These are phyloP conservation scores for Aegotheles bennettii DNA, from an alignment of 2,113 vertebrate genomes.

Conservation along the genomic window DNA sequence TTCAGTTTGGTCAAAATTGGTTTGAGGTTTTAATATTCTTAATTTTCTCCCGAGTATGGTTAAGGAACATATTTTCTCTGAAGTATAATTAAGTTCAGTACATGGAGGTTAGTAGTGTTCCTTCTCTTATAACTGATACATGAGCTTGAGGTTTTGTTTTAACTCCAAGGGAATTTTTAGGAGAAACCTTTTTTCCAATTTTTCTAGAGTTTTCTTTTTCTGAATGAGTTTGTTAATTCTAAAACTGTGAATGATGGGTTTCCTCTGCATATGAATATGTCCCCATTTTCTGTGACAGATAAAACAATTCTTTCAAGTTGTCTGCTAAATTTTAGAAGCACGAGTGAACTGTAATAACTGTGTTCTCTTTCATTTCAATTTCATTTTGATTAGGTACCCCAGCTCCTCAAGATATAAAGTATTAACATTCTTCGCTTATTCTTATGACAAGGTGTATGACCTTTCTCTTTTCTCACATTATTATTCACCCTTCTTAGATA, in stretches of 20 bases:
- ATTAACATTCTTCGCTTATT: conserved; percentile 15
- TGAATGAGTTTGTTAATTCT: background rate
- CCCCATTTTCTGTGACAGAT: background rate
- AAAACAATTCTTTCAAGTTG: background rate
- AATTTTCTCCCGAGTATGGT: background rate
- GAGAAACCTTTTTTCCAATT: background rate
- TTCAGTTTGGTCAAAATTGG: background rate
- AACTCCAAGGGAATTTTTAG: background rate
- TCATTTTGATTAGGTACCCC: background rate
- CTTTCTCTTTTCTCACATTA: conserved; percentile 43
- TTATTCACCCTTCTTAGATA: conserved; percentile 47
- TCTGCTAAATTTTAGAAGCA: background rate
- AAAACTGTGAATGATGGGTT: background rate
- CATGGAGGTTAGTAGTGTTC: background rate
- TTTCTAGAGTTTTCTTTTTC: background rate
- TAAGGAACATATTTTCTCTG: background rate
- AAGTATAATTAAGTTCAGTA: background rate
- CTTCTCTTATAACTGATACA: background rate
- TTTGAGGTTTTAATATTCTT: background rate
- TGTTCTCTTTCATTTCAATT: background rate
- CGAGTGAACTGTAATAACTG: background rate
- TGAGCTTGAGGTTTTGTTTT: background rate
- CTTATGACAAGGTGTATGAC: conserved; percentile 35
- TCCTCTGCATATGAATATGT: background rate
- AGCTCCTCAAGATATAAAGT: background rate